phyloP scores from a whole-genome alignment of 2,113 vertebrate species.

The Rhabdomys dilectus region DNA sequence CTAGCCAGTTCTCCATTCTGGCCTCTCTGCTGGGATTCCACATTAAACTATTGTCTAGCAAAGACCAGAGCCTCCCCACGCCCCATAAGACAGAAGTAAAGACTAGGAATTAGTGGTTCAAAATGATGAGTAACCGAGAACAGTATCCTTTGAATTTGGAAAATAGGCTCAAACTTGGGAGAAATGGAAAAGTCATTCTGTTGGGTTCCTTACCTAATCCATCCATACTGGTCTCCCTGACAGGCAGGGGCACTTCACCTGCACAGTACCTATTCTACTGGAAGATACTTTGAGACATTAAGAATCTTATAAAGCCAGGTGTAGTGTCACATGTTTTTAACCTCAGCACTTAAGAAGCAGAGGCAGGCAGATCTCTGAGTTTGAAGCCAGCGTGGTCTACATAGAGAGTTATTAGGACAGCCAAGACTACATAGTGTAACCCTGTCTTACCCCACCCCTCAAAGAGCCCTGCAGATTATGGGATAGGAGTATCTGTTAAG shows the following conservation, averaged over 20 bases:
- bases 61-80: background rate
- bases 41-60: background rate
- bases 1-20: background rate
- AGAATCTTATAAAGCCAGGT: background rate
- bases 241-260: background rate
- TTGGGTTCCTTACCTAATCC: background rate
- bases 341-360: background rate
- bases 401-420: background rate
- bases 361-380: background rate
- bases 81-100: background rate
- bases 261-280: background rate
- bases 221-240: background rate
- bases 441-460: background rate
- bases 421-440: background rate
- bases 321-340: background rate
- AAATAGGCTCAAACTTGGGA: background rate
- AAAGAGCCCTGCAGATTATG: background rate
- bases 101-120: background rate
- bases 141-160: background rate
- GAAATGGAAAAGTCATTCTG: background rate
- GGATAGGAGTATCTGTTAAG: background rate
- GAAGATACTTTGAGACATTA: background rate
- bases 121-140: conserved; percentile 18
- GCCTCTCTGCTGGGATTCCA: background rate
- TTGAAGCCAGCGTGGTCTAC: background rate